Evolutionary conservation across 2,888 invertebrate genomes (phyloP).

Genomic region (Cybosia mesomella): DNA sequence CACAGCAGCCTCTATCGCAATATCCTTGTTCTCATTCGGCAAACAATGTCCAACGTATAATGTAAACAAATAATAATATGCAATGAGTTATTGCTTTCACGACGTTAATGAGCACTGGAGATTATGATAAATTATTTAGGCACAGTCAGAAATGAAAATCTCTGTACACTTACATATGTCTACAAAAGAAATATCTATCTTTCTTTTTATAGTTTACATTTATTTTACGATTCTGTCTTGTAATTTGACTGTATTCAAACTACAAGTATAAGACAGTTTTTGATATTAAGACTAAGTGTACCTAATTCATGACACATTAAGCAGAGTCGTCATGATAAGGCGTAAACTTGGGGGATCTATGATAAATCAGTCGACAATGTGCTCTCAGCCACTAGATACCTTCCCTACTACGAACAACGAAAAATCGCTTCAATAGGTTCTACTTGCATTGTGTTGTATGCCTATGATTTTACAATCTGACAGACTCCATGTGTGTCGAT

Average conservation of each 20-base stretch:
- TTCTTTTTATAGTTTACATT: too few relatives aligned
- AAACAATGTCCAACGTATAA: slow-evolving; percentile 76
- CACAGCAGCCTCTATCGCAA: slow-evolving; percentile 76
- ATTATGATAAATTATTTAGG: background rate
- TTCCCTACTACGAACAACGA: background rate
- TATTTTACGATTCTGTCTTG: too few relatives aligned
- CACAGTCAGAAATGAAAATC: background rate
- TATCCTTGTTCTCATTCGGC: slow-evolving; percentile 80
- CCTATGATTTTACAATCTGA: too few relatives aligned
- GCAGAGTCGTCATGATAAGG: background rate
- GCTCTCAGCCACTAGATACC: background rate
- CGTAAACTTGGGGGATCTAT: background rate
- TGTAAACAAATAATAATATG: slow-evolving; percentile 77
- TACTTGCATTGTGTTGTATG: background rate
- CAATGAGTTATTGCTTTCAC: slow-evolving; percentile 73
- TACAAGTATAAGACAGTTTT: too few relatives aligned
- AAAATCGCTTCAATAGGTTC: background rate
- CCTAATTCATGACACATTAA: background rate
- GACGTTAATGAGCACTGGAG: slow-evolving; percentile 48
- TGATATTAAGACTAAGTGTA: too few relatives aligned
- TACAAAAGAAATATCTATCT: too few relatives aligned
- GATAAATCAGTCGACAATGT: too few relatives aligned
- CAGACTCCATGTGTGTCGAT: too few relatives aligned
- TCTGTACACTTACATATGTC: background rate
- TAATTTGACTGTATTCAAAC: too few relatives aligned